These are phyloP conservation scores for Neosilurus hyrtlii DNA, from an alignment of 2,797 vertebrate genomes.

Conservation along the genomic window DNA sequence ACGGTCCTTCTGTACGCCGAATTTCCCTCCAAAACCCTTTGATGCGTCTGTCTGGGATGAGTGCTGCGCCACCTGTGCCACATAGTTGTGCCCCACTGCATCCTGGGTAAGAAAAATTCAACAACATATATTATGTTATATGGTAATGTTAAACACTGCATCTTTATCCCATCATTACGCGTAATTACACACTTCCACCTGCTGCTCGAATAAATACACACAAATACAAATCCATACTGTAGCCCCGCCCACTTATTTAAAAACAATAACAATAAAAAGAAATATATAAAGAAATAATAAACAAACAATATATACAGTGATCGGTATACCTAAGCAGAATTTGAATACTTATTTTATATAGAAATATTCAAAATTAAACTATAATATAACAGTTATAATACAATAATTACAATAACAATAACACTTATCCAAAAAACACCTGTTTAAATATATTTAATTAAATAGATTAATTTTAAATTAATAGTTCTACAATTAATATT, in stretches of 20 bases:
- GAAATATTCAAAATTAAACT: neutral
- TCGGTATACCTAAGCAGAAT: neutral
- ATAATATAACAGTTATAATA: neutral
- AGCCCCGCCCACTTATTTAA: neutral
- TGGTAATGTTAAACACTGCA: neutral
- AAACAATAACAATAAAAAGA: neutral
- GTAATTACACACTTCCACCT: neutral
- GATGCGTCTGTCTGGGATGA: constrained; percentile 92
- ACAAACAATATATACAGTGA: neutral
- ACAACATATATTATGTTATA: neutral
- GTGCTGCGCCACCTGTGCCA: constrained; percentile 84
- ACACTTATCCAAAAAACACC: neutral
- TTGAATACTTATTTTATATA: neutral
- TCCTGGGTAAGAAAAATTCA: constrained; percentile 66
- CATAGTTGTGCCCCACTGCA: constrained; percentile 84
- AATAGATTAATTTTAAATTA: too few species aligned
- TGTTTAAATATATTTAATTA: neutral
- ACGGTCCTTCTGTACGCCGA: constrained; percentile 87
- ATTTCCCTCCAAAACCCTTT: constrained; percentile 91
- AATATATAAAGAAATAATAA: neutral
- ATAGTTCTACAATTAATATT: too few species aligned
- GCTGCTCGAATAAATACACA: neutral
- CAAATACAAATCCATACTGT: neutral
- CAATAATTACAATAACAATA: neutral
- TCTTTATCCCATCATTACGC: neutral